Evolutionary conservation across 2,888 invertebrate species (phyloP).

Genomic region (Rhamnusium bicolor): DNA sequence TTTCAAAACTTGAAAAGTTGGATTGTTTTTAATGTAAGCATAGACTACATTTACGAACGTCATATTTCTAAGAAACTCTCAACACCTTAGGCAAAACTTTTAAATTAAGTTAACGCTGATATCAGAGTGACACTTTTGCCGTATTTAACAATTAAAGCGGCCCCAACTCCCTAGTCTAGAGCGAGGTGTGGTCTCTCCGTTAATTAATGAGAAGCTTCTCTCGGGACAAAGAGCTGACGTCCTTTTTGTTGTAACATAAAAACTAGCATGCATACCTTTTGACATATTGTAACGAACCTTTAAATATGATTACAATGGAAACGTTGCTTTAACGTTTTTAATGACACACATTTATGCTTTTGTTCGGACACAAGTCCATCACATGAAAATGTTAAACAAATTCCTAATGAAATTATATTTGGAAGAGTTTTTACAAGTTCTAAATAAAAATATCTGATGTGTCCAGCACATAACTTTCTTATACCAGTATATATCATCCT

Average conservation of each 20-base stretch:
- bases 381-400: too few species aligned
- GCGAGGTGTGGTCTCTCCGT: conserved; percentile 43
- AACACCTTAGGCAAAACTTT: conserved; percentile 56
- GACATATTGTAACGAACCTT: conserved; percentile 29
- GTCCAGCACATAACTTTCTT: too few species aligned
- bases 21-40: conserved; percentile 31
- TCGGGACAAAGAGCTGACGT: conserved; percentile 45
- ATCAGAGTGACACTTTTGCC: conserved; percentile 59
- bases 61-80: conserved; percentile 46
- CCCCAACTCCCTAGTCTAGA: conserved; percentile 13
- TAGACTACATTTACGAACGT: conserved; percentile 39
- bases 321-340: not conserved
- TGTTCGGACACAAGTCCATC: not conserved
- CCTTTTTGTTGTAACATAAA: conserved; percentile 40
- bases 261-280: conserved; percentile 20
- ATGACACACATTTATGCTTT: not conserved
- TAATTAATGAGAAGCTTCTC: conserved; percentile 48
- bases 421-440: too few species aligned
- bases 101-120: conserved; percentile 61
- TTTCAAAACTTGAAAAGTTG: conserved; percentile 22
- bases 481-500: too few species aligned
- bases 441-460: too few species aligned
- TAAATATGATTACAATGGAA: conserved; percentile 13
- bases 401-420: too few species aligned
- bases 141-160: conserved; percentile 63